A percentile compares a stretch with the other conserved stretches of the same genome.
Evolutionary conservation across 2,888 invertebrate species (phyloP).

Genomic region (Tetranychus piercei): DNA sequence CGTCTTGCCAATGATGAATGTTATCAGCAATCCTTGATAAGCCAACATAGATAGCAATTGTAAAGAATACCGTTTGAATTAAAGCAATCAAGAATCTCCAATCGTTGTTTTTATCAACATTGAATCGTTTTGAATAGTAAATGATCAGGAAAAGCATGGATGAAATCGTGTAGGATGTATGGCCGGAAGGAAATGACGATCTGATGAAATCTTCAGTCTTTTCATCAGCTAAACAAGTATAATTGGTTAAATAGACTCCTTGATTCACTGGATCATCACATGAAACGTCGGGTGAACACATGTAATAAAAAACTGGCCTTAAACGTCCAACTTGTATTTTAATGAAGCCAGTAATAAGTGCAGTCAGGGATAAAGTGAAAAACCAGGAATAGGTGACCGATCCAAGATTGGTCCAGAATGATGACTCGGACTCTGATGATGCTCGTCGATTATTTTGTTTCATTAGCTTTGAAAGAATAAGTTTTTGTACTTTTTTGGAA

Average conservation of each 20-base stretch:
- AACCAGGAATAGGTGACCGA: neutral
- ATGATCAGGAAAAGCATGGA: neutral
- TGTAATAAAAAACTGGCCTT: neutral
- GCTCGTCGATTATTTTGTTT: neutral
- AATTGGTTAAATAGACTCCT: conserved; percentile 1
- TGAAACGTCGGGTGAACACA: neutral
- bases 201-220: neutral
- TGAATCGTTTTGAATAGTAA: neutral
- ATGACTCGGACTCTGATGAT: neutral
- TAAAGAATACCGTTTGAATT: neutral
- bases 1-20: conserved; percentile 10
- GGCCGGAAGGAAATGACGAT: conserved; percentile 10
- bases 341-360: neutral
- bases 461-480: too few species aligned
- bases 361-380: neutral
- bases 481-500: neutral
- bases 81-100: neutral
- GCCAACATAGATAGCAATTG: neutral
- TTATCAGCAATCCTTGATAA: neutral
- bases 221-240: neutral
- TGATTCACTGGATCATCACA: conserved; percentile 3
- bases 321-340: neutral
- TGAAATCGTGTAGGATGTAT: neutral
- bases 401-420: too few species aligned
- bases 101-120: neutral